Evolutionary conservation across 1,140 invertebrate genomes (phyloP), one percentile per base, ranked within the genome.

Genomic region (Wasmannia auropunctata): DNA sequence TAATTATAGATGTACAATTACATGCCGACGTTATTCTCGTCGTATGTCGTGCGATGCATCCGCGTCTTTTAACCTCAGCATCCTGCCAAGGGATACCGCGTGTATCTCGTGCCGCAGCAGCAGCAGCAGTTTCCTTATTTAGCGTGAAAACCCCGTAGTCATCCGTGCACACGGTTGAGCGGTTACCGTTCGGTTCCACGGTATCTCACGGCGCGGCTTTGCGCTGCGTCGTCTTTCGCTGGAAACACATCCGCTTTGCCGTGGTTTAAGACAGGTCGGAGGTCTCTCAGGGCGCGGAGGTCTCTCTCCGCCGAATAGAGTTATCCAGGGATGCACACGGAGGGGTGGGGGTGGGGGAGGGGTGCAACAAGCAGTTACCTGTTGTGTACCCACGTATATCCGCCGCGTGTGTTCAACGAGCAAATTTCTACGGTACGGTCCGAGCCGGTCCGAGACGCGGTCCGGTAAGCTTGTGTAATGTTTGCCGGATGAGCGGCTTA

Each of bases 401-500:
- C 67, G 85, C 83, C 86, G 84, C 88, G 87, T 92, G 87, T 92
- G 85, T 88, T 85, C 72, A 67, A 86, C 89, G 69, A 80, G 86
- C 87, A 84, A 92, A 91, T 90, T 93, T 89, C 93, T 89, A 87
- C n/a, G 90, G 80, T 91, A 87, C 56, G 31, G 86, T 91, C 74
- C 87, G n/a, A 75, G 74, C 84, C 85, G n/a, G n/a, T n/a, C n/a
- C n/a, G 86, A 86, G 56, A 67, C 77, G 81, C 56, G 76, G 86
- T 91, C 70, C 88, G 85, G 91, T 90, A 87, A 93, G 89, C 90
- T 90, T 90, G 87, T 92, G 91, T 92, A 92, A 93, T 93, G 92
- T 93, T 93, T 93, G 87, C 76, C 91, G 90, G 90, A 91, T 92
- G 92, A 92, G 87, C 86, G 91, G 89, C 85, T 93, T 92, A 86